Evolutionary conservation across 2,113 vertebrate genomes (phyloP).

Genomic region (Phyllostomus hastatus): DNA sequence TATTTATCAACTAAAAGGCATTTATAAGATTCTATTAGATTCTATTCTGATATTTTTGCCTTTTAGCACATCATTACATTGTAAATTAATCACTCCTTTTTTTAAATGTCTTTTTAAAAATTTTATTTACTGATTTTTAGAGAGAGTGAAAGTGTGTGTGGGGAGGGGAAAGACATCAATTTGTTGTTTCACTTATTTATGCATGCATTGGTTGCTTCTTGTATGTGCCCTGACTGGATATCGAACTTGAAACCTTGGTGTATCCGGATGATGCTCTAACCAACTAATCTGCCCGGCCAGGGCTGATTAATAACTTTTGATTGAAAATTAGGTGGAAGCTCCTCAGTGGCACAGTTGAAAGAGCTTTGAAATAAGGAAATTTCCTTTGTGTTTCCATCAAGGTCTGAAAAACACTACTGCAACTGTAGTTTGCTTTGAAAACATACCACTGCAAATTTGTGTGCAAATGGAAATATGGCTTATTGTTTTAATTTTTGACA

Average conservation of each 20-base stretch:
- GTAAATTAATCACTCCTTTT: not conserved
- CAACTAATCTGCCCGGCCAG: too few species aligned
- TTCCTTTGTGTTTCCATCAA: not conserved
- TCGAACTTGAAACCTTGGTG: too few species aligned
- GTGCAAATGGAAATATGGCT: not conserved
- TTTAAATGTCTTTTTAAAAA: too few species aligned
- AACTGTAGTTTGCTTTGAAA: slow-evolving; percentile 7
- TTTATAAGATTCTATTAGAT: not conserved
- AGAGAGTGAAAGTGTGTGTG: too few species aligned
- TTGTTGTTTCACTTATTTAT: too few species aligned
- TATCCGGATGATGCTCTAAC: too few species aligned
- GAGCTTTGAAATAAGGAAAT: not conserved
- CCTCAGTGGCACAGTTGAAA: not conserved
- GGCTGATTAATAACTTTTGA: not conserved
- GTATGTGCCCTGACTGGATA: too few species aligned
- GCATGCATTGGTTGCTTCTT: too few species aligned
- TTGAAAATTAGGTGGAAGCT: not conserved
- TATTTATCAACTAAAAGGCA: not conserved
- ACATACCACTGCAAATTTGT: not conserved
- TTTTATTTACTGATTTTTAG: too few species aligned
- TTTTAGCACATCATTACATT: not conserved
- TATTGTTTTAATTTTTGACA: slow-evolving; percentile 5
- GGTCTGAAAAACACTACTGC: not conserved
- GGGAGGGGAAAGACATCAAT: too few species aligned
- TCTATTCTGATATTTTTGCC: not conserved